Base-by-base conservation (phyloP, 92 coral and sea anemone species). In the Virgularia gustaviana region DNA sequence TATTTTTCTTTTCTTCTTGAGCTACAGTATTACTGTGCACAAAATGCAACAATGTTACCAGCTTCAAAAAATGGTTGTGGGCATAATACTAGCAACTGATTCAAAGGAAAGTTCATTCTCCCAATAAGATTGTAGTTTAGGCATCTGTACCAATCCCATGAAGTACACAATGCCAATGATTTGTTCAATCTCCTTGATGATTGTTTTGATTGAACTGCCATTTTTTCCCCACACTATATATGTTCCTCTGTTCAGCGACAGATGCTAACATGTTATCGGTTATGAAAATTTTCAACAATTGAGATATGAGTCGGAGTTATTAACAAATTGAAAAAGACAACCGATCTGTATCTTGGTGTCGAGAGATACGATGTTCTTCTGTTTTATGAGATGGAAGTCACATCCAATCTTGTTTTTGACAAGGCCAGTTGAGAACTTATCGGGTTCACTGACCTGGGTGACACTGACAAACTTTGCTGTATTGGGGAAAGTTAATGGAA, bases 361-460 rank as follows among this genome's bases (percentile, higher is more conserved):
- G 83, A 81, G 67, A 64, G 86, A 42, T 85, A 81, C 77, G 77
- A 81, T 12, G 51, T 43, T 16, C 37, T 83, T 10, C 38, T 72
- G 31, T n/a, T 78, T 78, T 73, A 83, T 37, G 88, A 79, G 62
- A 79, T 83, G 88, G 73, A 83, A 31, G 76, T 79, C 11, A 54
- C 52, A 70, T 64, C 77, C 7, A 85, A 85, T 36, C 74, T 85
- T 53, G 85, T 85, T 16, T 66, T 79, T 34, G 85, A 73, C 56
- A 79, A 68, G 36, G 47, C 34, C 44, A 65, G 75, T 2, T 75
- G 80, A 9, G 75, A 85, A 52, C 66, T 75, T 13, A 73, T 78
- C 61, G 88, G 80, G 18, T 85, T 80, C 44, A 72, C 80, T 16
- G 80, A 84, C 52, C 84, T 83, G 16, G 85, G 85, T 36, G 85